A percentile compares a stretch with the other conserved stretches of the same genome.
Evolutionary conservation across 2,113 vertebrate genomes (phyloP).

Genomic region (Otus sunia): DNA sequence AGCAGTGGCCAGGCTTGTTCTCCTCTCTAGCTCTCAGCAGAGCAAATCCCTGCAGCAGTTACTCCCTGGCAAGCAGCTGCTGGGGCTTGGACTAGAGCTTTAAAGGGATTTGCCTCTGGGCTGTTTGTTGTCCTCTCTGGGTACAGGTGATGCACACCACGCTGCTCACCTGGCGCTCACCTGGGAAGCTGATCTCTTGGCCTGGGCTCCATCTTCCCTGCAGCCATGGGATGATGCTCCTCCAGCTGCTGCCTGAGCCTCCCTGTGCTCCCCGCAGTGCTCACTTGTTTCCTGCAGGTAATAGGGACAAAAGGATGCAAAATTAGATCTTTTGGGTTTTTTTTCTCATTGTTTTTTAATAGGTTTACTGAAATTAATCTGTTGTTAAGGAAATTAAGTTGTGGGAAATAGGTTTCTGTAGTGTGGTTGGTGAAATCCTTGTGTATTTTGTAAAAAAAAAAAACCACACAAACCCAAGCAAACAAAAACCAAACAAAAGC

Average conservation of each 20-base stretch:
- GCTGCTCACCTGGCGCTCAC: fast-evolving
- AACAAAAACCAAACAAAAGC: neutral
- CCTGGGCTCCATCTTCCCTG: neutral
- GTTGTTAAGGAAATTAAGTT: neutral
- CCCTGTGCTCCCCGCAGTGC: neutral
- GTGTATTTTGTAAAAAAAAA: neutral
- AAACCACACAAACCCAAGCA: neutral
- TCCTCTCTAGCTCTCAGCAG: neutral
- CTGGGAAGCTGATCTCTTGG: neutral
- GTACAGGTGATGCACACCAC: fast-evolving
- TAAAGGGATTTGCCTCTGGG: neutral
- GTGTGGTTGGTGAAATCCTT: neutral
- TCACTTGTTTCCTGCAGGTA: neutral
- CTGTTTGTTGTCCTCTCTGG: neutral
- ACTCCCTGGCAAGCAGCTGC: neutral
- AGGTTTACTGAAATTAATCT: neutral
- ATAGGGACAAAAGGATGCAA: neutral
- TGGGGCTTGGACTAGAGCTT: neutral
- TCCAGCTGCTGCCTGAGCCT: neutral
- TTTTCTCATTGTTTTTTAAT: neutral
- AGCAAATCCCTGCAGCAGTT: neutral
- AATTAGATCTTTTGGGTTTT: fast-evolving
- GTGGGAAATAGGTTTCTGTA: neutral
- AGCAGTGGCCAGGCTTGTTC: neutral
- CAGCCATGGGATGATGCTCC: neutral